Percentiles rank a stretch among this genome's conserved stretches.
These are phyloP conservation scores for Drusus annulatus DNA, from an alignment of 1,140 invertebrate genomes.

Conservation along the genomic window DNA sequence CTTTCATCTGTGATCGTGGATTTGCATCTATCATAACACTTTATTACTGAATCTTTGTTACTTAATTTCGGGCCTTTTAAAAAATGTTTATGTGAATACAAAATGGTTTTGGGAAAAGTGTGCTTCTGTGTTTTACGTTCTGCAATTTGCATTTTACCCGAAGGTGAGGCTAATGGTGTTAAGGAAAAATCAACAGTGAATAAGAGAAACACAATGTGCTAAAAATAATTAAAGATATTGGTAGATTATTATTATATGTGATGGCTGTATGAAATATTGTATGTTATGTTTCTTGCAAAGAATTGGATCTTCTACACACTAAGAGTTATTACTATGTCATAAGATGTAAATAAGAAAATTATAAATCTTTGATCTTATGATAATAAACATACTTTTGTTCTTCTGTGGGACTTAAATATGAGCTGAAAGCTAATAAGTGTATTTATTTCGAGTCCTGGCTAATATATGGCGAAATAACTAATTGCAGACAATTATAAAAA, in stretches of 20 bases:
- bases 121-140: not conserved
- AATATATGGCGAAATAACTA: too few species aligned
- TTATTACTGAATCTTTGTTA: not conserved
- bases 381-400: too few species aligned
- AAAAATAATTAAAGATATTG: not conserved
- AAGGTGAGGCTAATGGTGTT: not conserved
- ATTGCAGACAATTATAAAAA: too few species aligned
- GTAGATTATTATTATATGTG: not conserved
- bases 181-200: slow-evolving; percentile 30
- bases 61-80: too few species aligned
- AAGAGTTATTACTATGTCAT: not conserved
- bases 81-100: not conserved
- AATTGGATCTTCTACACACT: not conserved
- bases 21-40: not conserved
- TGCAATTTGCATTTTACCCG: not conserved
- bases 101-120: not conserved
- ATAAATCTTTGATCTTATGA: too few species aligned
- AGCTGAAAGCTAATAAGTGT: too few species aligned
- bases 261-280: slow-evolving; percentile 3
- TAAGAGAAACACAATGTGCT: slow-evolving; percentile 6
- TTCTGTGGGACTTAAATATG: too few species aligned
- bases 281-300: not conserved
- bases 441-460: too few species aligned
- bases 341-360: too few species aligned
- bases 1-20: too few species aligned